Conservation (phyloP, 2,888 invertebrate species). For the Drosophila subquinaria region DNA sequence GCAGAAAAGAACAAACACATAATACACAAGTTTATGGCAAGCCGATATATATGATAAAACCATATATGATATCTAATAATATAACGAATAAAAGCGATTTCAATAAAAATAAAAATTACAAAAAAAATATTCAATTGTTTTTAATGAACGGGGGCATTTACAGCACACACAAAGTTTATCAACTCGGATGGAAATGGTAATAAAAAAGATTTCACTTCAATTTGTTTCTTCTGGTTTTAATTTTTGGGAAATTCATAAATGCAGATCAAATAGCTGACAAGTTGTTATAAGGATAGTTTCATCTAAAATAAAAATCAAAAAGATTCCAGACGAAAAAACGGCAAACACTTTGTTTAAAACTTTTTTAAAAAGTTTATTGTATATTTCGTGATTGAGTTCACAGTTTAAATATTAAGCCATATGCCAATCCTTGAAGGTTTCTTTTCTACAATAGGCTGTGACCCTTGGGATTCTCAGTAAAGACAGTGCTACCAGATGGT, state of each 20-base stretch:
- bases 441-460: constrained; percentile 31
- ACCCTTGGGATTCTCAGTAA: constrained; percentile 78
- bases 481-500: constrained; percentile 61
- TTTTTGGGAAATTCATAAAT: too few relatives aligned
- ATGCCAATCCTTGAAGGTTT: not conserved
- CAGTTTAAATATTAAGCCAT: constrained; percentile 27
- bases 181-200: too few relatives aligned
- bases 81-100: constrained; percentile 77
- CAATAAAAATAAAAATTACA: constrained; percentile 72
- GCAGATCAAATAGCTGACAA: too few relatives aligned
- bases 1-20: constrained; percentile 57
- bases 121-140: constrained; percentile 24
- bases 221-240: too few relatives aligned
- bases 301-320: too few relatives aligned
- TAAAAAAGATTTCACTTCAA: too few relatives aligned
- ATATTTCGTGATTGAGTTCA: constrained; percentile 9
- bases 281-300: too few relatives aligned
- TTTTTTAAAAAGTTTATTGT: constrained; percentile 22
- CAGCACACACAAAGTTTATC: not conserved
- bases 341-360: constrained; percentile 10
- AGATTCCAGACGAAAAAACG: not conserved
- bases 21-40: constrained; percentile 74
- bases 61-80: constrained; percentile 75
- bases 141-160: not conserved
- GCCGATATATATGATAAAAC: constrained; percentile 79